These are phyloP conservation scores for Bujurquina vittata DNA, from an alignment of 2,113 vertebrate genomes.

Conservation along the genomic window DNA sequence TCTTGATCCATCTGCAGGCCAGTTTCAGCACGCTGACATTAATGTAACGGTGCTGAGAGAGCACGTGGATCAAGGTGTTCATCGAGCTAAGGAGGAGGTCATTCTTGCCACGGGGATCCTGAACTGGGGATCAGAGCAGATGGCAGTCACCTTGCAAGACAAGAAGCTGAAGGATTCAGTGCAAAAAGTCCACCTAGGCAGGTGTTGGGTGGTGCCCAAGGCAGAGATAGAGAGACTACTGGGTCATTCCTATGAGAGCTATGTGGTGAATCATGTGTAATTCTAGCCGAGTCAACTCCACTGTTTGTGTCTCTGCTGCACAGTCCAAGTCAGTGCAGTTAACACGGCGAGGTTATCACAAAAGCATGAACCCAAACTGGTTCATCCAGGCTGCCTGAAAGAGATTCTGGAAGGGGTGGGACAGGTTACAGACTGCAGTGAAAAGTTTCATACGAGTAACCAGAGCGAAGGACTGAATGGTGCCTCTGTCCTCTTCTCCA, in stretches of 20 bases:
- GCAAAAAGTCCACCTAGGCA: conserved; percentile 67
- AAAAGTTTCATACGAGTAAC: not conserved
- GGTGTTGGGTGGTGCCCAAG: conserved; percentile 84
- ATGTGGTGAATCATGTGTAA: conserved; percentile 74
- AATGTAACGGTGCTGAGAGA: conserved; percentile 55
- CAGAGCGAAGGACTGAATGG: not conserved
- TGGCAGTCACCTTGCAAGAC: conserved; percentile 77
- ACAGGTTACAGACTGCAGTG: conserved; percentile 1
- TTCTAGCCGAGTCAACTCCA: conserved; percentile 24
- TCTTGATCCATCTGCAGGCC: conserved; percentile 69
- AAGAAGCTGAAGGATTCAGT: conserved; percentile 82
- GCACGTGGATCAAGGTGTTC: not conserved
- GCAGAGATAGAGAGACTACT: conserved; percentile 78
- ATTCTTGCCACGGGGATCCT: conserved; percentile 57
- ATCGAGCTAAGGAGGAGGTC: conserved; percentile 27
- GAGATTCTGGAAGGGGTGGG: not conserved
- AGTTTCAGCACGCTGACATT: conserved; percentile 82
- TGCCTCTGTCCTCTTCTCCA: conserved; percentile 4
- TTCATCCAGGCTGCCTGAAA: not conserved
- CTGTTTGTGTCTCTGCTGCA: conserved; percentile 6
- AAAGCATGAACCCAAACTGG: conserved; percentile 35
- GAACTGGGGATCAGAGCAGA: conserved; percentile 58
- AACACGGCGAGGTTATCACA: not conserved
- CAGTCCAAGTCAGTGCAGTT: conserved; percentile 31
- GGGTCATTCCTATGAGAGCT: conserved; percentile 79